phyloP scores from a whole-genome alignment of 2,888 invertebrate genomes.

The Eristalis tenax region DNA sequence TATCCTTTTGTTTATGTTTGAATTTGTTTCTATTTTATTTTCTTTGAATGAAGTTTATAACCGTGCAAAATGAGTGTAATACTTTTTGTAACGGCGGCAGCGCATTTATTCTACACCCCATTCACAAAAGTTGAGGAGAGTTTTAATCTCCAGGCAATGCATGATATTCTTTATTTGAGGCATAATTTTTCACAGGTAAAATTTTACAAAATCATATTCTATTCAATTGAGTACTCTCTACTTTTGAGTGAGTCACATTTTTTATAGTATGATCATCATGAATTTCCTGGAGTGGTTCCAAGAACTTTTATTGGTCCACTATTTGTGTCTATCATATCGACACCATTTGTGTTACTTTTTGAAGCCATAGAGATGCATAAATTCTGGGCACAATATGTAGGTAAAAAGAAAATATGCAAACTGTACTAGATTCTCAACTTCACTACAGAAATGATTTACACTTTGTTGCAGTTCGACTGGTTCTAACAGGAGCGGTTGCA shows the following conservation, averaged over 20 bases:
- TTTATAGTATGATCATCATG: conserved; percentile 97
- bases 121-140: conserved; percentile 99
- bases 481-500: conserved; percentile 89
- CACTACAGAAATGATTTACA: conserved; percentile 17
- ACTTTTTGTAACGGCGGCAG: conserved; percentile 87
- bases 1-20: conserved; percentile 20
- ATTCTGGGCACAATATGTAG: conserved; percentile 93
- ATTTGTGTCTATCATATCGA: conserved; percentile 88
- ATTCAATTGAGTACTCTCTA: neutral
- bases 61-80: conserved; percentile 85
- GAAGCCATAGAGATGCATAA: conserved; percentile 88
- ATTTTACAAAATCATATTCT: neutral
- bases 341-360: conserved; percentile 88
- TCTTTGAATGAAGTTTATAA: neutral
- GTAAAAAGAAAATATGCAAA: conserved; percentile 83
- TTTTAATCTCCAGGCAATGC: conserved; percentile 98
- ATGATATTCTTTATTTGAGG: conserved; percentile 96
- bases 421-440: neutral
- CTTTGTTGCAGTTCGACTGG: conserved; percentile 88
- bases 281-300: conserved; percentile 98
- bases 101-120: conserved; percentile 93
- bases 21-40: neutral
- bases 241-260: conserved; percentile 49
- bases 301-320: conserved; percentile 97
- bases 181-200: conserved; percentile 91